Evolutionary conservation across 2,113 vertebrate species (phyloP).

Genomic region (Macquaria australasica): DNA sequence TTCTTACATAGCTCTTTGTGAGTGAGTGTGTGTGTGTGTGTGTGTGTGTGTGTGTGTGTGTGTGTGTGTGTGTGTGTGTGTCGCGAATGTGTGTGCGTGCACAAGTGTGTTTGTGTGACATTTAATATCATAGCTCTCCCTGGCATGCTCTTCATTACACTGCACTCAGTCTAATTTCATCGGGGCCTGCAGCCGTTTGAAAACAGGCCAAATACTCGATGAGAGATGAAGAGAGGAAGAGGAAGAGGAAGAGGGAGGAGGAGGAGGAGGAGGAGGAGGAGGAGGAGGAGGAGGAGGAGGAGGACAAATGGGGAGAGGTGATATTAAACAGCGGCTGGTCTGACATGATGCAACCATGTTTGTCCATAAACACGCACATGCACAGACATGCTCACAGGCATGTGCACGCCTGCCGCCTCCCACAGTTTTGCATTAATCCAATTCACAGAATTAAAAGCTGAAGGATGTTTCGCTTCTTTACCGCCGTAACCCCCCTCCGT

Average conservation of each 20-base stretch:
- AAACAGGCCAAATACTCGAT: constrained; percentile 68
- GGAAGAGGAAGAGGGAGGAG: constrained; percentile 21
- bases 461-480: constrained; percentile 66
- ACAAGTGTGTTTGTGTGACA: constrained; percentile 59
- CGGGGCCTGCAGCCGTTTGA: constrained; percentile 74
- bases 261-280: constrained; percentile 36
- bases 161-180: constrained; percentile 80
- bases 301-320: constrained; percentile 50
- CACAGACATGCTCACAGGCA: constrained; percentile 3
- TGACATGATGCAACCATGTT: constrained; percentile 59
- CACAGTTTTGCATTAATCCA: constrained; percentile 69
- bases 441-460: constrained; percentile 77
- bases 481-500: background rate
- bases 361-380: background rate
- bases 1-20: constrained; percentile 35
- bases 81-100: background rate
- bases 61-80: constrained; percentile 54
- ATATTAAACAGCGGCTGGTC: constrained; percentile 69
- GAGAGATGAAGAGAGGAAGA: constrained; percentile 63
- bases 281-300: constrained; percentile 33
- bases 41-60: constrained; percentile 19
- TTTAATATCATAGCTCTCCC: constrained; percentile 74
- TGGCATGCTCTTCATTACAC: constrained; percentile 73
- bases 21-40: background rate
- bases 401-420: constrained; percentile 44